Percentiles rank a stretch among this genome's conserved stretches.
These are phyloP conservation scores for Thumatha senex DNA, from an alignment of 2,888 invertebrate genomes.

Conservation along the genomic window DNA sequence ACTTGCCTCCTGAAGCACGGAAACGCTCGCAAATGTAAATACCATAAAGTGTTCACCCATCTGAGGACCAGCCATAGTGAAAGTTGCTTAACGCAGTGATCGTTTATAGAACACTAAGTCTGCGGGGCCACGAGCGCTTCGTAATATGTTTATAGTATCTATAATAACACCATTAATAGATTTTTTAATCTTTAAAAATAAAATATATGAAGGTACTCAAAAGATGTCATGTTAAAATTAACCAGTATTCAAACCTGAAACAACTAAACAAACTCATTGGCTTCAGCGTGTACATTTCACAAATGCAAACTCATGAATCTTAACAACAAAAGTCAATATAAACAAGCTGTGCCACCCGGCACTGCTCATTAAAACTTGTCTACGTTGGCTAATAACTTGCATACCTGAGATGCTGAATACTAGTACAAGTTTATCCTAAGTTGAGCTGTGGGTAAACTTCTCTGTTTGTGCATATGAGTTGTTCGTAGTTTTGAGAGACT, in stretches of 20 bases:
- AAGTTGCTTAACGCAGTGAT: too few species aligned
- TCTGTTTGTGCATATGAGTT: slow-evolving; percentile 9
- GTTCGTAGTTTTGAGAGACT: slow-evolving; percentile 7
- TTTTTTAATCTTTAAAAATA: too few species aligned
- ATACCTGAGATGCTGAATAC: slow-evolving; percentile 26
- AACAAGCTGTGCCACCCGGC: slow-evolving; percentile 14
- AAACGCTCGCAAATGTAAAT: too few species aligned
- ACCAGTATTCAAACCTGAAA: neutral
- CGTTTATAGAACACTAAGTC: too few species aligned
- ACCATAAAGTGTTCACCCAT: too few species aligned
- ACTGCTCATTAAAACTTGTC: slow-evolving; percentile 42
- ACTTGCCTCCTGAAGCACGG: too few species aligned
- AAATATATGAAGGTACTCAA: too few species aligned
- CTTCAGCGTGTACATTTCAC: slow-evolving; percentile 2
- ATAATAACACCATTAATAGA: too few species aligned
- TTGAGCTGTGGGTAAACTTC: slow-evolving; percentile 22
- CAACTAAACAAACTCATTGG: slow-evolving; percentile 1
- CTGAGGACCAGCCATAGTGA: too few species aligned
- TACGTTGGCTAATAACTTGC: slow-evolving; percentile 32
- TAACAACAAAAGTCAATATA: slow-evolving; percentile 27
- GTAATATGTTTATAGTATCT: too few species aligned
- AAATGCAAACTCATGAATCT: slow-evolving; percentile 21
- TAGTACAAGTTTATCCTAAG: slow-evolving; percentile 29
- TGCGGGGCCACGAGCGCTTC: too few species aligned
- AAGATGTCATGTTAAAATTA: neutral